These are phyloP conservation scores for Anguilla japonica DNA, from an alignment of 2,113 vertebrate species.

Conservation along the genomic window DNA sequence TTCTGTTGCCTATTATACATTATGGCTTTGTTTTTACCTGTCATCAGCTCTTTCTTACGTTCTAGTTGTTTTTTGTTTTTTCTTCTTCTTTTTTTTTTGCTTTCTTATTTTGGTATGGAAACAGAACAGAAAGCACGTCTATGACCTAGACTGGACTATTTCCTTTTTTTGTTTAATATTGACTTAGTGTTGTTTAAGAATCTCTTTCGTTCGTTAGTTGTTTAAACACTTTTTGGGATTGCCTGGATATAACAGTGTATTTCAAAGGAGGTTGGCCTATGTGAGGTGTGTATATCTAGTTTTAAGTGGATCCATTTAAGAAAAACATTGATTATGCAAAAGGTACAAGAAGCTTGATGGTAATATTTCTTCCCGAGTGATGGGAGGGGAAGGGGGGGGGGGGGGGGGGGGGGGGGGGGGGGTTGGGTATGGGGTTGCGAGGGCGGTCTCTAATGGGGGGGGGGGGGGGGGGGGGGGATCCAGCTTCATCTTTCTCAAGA, in stretches of 20 bases:
- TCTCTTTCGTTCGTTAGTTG: slow-evolving; percentile 76
- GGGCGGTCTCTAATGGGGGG: slow-evolving; percentile 50
- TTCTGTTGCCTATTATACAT: slow-evolving; percentile 80
- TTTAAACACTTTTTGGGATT: slow-evolving; percentile 78
- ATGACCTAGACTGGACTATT: slow-evolving; percentile 74
- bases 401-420: slow-evolving; percentile 54
- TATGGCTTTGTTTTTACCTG: slow-evolving; percentile 88
- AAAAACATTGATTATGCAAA: slow-evolving; percentile 77
- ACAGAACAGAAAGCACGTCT: slow-evolving; percentile 70
- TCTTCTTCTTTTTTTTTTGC: slow-evolving; percentile 52
- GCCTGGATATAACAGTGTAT: slow-evolving; percentile 80
- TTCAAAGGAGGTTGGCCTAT: slow-evolving; percentile 79
- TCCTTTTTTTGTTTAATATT: slow-evolving; percentile 67
- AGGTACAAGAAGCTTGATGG: slow-evolving; percentile 64
- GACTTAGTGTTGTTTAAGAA: slow-evolving; percentile 83
- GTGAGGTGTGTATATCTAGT: slow-evolving; percentile 72
- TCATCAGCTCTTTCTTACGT: slow-evolving; percentile 79
- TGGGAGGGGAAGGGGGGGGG: neutral
- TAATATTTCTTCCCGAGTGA: slow-evolving; percentile 37
- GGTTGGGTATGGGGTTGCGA: slow-evolving; percentile 44
- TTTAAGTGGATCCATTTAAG: slow-evolving; percentile 65
- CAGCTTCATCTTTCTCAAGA: slow-evolving; percentile 58
- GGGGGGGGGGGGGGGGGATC: slow-evolving; percentile 55
- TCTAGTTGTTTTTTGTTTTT: slow-evolving; percentile 69
- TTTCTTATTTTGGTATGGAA: slow-evolving; percentile 62